These are phyloP conservation scores for Limonius californicus DNA, from an alignment of 1,140 invertebrate genomes.

Conservation along the genomic window DNA sequence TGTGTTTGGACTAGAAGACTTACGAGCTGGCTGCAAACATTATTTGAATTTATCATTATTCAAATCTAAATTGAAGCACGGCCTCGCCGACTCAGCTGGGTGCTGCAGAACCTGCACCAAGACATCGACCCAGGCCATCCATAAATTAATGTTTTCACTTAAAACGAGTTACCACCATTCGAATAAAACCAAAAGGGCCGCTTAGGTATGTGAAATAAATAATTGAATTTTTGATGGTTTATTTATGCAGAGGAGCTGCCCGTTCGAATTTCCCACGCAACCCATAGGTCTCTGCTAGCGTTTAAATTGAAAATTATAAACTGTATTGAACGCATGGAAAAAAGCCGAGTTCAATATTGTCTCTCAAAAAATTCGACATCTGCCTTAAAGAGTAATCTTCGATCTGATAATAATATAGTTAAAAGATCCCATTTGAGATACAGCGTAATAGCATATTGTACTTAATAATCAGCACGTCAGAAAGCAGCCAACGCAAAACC, in stretches of 20 bases:
- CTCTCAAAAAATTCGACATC: neutral
- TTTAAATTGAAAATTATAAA: no score
- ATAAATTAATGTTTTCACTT: no score
- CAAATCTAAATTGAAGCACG: neutral
- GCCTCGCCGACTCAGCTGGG: neutral
- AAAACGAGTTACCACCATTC: neutral
- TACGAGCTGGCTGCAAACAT: neutral
- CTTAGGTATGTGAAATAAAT: neutral
- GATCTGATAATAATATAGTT: neutral
- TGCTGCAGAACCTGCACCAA: neutral
- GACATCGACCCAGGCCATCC: neutral
- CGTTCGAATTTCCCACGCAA: no score
- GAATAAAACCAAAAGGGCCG: neutral
- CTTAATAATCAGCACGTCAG: neutral
- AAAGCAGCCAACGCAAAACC: neutral
- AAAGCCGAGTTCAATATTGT: no score
- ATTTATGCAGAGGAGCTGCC: no score
- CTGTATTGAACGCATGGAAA: neutral
- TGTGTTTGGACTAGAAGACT: neutral
- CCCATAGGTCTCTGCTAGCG: no score
- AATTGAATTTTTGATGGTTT: neutral
- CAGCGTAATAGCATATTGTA: neutral
- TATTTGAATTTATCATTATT: neutral
- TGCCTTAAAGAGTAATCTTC: neutral
- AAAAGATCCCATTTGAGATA: neutral